These are phyloP conservation scores for Platalea minor DNA, from an alignment of 2,797 vertebrate genomes.

Conservation along the genomic window DNA sequence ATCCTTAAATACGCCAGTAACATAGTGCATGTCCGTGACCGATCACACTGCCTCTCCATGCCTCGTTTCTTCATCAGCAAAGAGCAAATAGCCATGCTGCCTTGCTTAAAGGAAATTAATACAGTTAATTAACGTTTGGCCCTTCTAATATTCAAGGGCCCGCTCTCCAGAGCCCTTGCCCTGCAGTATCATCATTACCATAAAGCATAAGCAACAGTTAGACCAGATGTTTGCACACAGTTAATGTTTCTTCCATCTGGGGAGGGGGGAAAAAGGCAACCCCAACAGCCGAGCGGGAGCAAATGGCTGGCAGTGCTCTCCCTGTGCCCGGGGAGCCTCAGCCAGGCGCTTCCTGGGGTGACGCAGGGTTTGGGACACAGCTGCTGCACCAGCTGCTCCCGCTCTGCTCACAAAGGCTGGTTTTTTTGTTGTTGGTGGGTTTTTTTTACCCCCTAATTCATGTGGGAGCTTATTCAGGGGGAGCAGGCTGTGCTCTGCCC, in stretches of 20 bases:
- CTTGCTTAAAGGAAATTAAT: neutral
- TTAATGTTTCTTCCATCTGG: neutral
- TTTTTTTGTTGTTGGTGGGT: too few species aligned
- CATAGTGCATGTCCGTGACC: neutral
- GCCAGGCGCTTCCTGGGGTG: constrained; percentile 6
- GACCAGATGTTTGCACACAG: constrained; percentile 30
- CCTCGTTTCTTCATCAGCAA: constrained; percentile 15
- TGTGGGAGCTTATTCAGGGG: neutral
- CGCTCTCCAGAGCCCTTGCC: neutral
- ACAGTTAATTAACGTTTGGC: neutral
- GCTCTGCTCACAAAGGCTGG: constrained; percentile 33
- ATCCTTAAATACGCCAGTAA: neutral
- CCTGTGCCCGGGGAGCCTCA: neutral
- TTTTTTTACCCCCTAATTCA: neutral
- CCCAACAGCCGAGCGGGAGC: neutral
- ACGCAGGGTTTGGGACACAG: constrained; percentile 38
- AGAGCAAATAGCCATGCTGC: neutral
- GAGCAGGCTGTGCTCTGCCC: neutral
- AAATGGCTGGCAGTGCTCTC: neutral
- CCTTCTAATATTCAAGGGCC: neutral
- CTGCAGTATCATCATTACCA: neutral
- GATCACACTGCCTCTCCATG: neutral
- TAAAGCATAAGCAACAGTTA: constrained; percentile 23
- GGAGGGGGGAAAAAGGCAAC: neutral
- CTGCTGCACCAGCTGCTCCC: constrained; percentile 67